Conservation (phyloP, 30 jellyfish, hydroid and myxozoan species). For the Cassiopea andromeda region DNA sequence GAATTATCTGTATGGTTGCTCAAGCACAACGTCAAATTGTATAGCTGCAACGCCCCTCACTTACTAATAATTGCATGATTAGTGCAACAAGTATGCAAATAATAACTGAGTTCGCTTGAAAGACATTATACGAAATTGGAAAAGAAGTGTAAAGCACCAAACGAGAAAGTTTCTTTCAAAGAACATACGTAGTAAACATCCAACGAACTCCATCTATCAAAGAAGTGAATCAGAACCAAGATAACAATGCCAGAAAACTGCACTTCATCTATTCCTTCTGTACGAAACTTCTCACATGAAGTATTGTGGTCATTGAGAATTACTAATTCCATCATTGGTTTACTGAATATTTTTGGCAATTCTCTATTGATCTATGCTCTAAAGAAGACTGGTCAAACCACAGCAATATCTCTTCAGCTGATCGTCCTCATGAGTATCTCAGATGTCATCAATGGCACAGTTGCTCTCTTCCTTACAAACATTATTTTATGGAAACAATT, state of each 20-base stretch:
- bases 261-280: not conserved
- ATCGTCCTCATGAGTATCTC: slow-evolving; percentile 13
- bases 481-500: not conserved
- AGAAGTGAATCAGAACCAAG: not conserved
- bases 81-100: no score
- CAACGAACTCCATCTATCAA: no score
- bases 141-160: no score
- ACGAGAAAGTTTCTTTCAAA: no score
- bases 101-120: no score
- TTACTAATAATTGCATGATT: no score
- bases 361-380: slow-evolving; percentile 5
- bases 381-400: slow-evolving; percentile 5
- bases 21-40: no score
- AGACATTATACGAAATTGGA: no score
- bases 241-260: not conserved
- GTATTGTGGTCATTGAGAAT: not conserved
- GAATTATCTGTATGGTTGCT: no score
- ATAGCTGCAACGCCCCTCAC: no score
- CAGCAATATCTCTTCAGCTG: not conserved
- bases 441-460: slow-evolving; percentile 10
- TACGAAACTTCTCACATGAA: not conserved
- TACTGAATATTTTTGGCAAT: slow-evolving; percentile 7
- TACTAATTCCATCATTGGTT: not conserved
- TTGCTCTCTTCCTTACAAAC: slow-evolving; percentile 1
- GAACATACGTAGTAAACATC: no score